Base-by-base conservation (phyloP, 2,113 vertebrate species). In the Psephotus haematonotus region DNA sequence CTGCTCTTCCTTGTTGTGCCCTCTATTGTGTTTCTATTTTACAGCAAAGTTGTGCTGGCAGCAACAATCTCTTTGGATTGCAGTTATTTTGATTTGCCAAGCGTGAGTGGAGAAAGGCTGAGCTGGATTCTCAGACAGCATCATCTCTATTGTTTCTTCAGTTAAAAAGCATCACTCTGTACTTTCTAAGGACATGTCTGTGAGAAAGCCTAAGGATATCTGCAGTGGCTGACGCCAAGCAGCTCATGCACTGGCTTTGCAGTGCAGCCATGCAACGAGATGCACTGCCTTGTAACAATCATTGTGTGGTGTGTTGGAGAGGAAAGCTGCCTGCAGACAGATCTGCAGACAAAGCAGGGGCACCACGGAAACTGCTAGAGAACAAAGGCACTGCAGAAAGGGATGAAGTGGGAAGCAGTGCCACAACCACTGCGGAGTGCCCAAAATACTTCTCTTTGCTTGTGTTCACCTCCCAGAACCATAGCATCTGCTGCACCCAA, bases 361-460 rank as follows among this genome's bases (percentile, higher is more conserved):
- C 78, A 16, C 96, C 94, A 95, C 92, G 94, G 95, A 94, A 96
- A 97, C 93, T 41, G 86, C 83, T 13, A 1, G 49, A 49, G 89
- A 89, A 96, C 86, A 91, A 95, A 95, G 65, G 44, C 25, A 0
- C 28, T 4, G 28, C 68, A 25, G 19, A 46, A 12, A 52, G 31
- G 31, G 41, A 18, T 7, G 24, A 59, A 59, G 16, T 6, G 0
- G 35, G 2, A 12, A 89, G 81, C 67, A 17, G 50, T 20, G 74
- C 49, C 79, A 31, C 7, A 25, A 77, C 72, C 92, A 9, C 44
- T 6, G 1, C 62, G 41, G 10, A 47, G 28, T 7, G 69, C 8
- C 67, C 49, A 0, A 35, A 88, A 59, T 9, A 2, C 17, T 60
- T 9, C 49, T 12, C 75, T 3, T 10, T 4, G 62, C 74, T 52